Percentiles rank a stretch among this genome's conserved stretches.
Conservation (phyloP, 2,797 vertebrate species). For the Carduelis carduelis region DNA sequence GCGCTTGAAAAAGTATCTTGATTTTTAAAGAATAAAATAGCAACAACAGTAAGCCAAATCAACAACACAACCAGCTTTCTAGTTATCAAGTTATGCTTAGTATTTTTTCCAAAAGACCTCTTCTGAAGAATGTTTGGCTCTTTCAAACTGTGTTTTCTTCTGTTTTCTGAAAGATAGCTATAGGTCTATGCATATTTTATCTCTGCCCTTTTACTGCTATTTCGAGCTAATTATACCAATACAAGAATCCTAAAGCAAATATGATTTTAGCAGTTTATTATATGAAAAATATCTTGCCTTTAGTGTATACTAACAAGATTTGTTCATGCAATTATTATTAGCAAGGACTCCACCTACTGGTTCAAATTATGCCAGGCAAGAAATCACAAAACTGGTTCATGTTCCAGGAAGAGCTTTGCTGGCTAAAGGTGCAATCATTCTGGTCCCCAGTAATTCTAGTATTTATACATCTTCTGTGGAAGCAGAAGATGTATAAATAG, state of each 20-base stretch:
- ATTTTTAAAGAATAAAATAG: background rate
- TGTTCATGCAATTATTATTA: slow-evolving; percentile 76
- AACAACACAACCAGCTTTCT: background rate
- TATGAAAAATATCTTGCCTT: slow-evolving; percentile 72
- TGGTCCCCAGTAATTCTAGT: background rate
- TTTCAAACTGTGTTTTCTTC: slow-evolving; percentile 61
- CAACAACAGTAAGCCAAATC: background rate
- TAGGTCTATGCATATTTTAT: slow-evolving; percentile 56
- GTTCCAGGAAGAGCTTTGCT: slow-evolving; percentile 10
- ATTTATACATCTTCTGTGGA: slow-evolving; percentile 5
- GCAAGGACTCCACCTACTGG: slow-evolving; percentile 90
- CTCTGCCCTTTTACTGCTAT: slow-evolving; percentile 63
- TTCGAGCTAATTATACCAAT: slow-evolving; percentile 74
- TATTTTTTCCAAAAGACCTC: slow-evolving; percentile 16
- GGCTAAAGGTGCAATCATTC: background rate
- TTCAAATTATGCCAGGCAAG: slow-evolving; percentile 69
- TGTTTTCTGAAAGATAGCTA: slow-evolving; percentile 58
- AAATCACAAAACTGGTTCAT: background rate
- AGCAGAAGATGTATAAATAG: background rate
- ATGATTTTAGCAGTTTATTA: slow-evolving; percentile 75
- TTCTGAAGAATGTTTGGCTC: slow-evolving; percentile 53
- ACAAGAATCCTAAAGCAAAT: slow-evolving; percentile 73
- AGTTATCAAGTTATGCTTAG: slow-evolving; percentile 19
- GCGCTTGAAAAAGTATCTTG: background rate
- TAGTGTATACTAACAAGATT: slow-evolving; percentile 65